Base-by-base conservation (phyloP, 2,888 invertebrate species). In the Oxytorus armatus region DNA sequence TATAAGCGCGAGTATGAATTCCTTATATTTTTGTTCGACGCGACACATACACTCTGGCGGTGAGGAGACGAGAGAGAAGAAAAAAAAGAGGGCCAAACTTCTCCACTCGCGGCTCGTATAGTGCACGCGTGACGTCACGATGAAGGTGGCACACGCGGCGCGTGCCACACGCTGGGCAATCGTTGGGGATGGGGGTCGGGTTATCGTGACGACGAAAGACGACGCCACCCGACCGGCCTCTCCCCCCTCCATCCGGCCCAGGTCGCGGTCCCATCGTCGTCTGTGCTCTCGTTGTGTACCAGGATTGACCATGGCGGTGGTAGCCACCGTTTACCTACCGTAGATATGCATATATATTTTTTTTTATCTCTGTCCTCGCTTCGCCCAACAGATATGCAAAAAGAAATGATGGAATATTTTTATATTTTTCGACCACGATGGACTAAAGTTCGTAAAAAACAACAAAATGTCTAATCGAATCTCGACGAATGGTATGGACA, bases 111-210 rank as follows among this genome's bases (percentile, higher is more conserved):
- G n/a, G n/a, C n/a, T n/a, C n/a, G n/a, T 77, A 49, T 18, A 10
- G 51, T 14, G 21, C 16, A 44, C 33, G 83, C 75, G 82, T 89
- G 90, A 90, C 89, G 90, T 90, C 90, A 90, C 85, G 44, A 82
- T 81, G 70, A 86, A 87, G 88, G 86, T 87, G 88, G 89, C 86
- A 89, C 85, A 87, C 21, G 89, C 42, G 29, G 53, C 63, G 87
- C 90, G 90, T 89, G 90, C 90, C 90, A 84, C 78, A 55, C 82
- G 57, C 76, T n/a, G 82, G 73, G 77, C 21, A 77, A 77, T 69
- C 51, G 66, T 65, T 72, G 25, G 68, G 70, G 47, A 57, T 61
- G 63, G 82, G 59, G 79, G 82, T 69, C 66, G 77, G 51, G 57
- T 75, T 70, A 79, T 79, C 75, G 70, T 75, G 44, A 68, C 53